A percentile compares a stretch with the other conserved stretches of the same genome.
Evolutionary conservation across 2,888 invertebrate species (phyloP).

Genomic region (Polymixis flavicincta): DNA sequence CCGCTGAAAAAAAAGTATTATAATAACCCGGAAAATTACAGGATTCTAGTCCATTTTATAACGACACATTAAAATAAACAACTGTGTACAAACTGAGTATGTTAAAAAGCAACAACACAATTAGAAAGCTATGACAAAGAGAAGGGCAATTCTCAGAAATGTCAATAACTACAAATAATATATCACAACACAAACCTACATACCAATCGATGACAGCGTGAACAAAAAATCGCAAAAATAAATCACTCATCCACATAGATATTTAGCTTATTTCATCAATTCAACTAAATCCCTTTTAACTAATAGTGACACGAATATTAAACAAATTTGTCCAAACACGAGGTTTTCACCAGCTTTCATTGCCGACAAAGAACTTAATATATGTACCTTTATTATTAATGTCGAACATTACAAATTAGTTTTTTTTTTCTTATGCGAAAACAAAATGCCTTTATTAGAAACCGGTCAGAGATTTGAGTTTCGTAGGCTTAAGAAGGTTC

Average conservation of each 20-base stretch:
- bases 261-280: slow-evolving; percentile 35
- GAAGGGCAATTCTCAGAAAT: slow-evolving; percentile 22
- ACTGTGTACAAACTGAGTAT: not conserved
- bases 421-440: slow-evolving; percentile 24
- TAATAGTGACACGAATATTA: slow-evolving; percentile 38
- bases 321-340: slow-evolving; percentile 22
- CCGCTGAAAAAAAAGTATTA: not conserved
- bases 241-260: slow-evolving; percentile 30
- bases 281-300: slow-evolving; percentile 52
- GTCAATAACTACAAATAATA: slow-evolving; percentile 31
- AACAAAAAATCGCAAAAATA: slow-evolving; percentile 19
- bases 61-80: not conserved
- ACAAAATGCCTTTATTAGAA: slow-evolving; percentile 41
- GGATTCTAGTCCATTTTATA: not conserved
- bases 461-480: slow-evolving; percentile 12
- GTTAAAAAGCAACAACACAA: not conserved
- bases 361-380: slow-evolving; percentile 41
- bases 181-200: slow-evolving; percentile 8
- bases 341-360: slow-evolving; percentile 36
- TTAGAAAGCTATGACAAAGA: slow-evolving; percentile 26
- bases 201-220: not conserved
- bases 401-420: slow-evolving; percentile 45
- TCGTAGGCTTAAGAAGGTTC: slow-evolving; percentile 20
- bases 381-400: slow-evolving; percentile 29
- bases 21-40: not conserved